Evolutionary conservation across 2,113 vertebrate genomes (phyloP), one percentile per base, ranked within the genome.

Genomic region (Triplophysa siluroides): DNA sequence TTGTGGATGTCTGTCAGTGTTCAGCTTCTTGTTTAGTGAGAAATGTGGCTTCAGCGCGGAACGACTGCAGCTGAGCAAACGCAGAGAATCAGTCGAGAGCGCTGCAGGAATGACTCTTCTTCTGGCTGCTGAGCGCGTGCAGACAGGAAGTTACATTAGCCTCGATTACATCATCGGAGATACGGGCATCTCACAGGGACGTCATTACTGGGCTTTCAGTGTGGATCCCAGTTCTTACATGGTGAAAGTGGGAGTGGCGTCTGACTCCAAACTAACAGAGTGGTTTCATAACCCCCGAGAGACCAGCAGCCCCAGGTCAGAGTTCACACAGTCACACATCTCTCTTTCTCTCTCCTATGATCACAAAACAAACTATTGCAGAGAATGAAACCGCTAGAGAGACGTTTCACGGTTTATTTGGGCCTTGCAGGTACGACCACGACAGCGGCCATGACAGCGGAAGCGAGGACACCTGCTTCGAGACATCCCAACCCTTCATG

Each of bases 361-460:
- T 38, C 33, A 38, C 33, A 38, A 38, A 38, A 38, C 33, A 38
- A 38, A 38, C 5, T 7, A 38, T 1, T 45, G 43, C 5, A 45
- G 43, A 45, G 43, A 38, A 45, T 45, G 11, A 45, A 45, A 11
- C 4, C 2, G 43, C 8, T 45, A 12, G 43, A 43, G 41, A 45
- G 43, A 45, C 43, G 43, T 45, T 45, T 45, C 2, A 21, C 6
- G 7, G n/a, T 8, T 58, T 21, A 9, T 21, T 58, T 58, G 26
- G 79, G 29, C 82, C 61, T 81, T 85, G 19, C 81, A 99, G 98
- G 62, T 97, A 96, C 0, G 98, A 99, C 74, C 98, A 99, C 65
- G 97, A 99, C 86, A 99, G 98, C 0, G 98, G 98, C 2, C 97
- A 99, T 19, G 97, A 99, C 92, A 99, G 97, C 0, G 98, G 96